A percentile compares a stretch with the other conserved stretches of the same genome.
These are phyloP conservation scores for Puma concolor DNA, from an alignment of 2,113 vertebrate genomes.

Conservation along the genomic window DNA sequence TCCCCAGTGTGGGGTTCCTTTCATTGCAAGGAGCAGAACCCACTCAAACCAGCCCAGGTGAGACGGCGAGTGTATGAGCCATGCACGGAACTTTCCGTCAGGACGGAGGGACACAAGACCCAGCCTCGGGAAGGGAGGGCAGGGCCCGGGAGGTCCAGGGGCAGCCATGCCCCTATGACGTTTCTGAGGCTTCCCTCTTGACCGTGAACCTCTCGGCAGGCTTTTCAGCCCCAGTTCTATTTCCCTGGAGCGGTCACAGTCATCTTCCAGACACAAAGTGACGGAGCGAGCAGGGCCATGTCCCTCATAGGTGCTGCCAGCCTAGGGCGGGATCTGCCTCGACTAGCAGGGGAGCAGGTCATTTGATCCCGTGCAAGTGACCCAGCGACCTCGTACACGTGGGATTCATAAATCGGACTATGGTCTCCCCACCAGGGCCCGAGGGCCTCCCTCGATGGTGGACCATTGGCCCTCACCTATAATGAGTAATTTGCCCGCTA, in stretches of 20 bases:
- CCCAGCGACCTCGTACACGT: fast-evolving
- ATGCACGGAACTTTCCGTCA: background rate
- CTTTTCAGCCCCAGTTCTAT: background rate
- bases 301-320: background rate
- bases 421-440: background rate
- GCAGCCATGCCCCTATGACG: background rate
- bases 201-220: fast-evolving
- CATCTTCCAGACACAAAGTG: background rate
- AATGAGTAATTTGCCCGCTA: background rate
- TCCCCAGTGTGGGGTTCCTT: background rate
- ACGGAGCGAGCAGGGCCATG: background rate
- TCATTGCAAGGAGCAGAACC: background rate
- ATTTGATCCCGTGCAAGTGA: background rate
- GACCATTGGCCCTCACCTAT: background rate
- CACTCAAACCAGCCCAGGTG: background rate
- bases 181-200: background rate
- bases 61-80: background rate
- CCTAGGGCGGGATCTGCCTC: background rate
- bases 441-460: background rate
- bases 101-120: background rate
- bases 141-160: background rate
- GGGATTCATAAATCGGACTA: background rate
- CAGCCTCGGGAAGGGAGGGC: background rate
- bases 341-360: background rate
- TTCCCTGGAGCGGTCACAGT: background rate